Base-by-base conservation (phyloP, 2,797 vertebrate genomes). In the Hyperoplus lanceolatus region DNA sequence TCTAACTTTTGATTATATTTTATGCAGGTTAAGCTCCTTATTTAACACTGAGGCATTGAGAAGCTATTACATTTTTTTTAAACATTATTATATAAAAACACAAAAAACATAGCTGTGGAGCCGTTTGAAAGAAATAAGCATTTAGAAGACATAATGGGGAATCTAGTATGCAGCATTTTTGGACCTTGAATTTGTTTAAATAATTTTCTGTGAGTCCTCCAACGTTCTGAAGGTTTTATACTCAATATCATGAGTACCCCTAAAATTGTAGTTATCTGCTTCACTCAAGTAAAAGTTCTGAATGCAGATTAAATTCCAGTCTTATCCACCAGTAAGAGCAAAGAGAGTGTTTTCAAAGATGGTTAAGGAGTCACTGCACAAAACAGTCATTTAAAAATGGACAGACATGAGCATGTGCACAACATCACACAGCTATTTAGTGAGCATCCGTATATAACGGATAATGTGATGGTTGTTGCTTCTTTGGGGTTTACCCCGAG, bases 401-500 rank as follows among this genome's bases (percentile, higher is more conserved):
- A 53, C 46, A 57, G 14, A 9, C 41, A 58, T 9, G 13, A 66
- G 16, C 29, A 21, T 43, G 56, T 29, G 29, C 41, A 54, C 49
- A 68, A 38, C 74, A 16, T n/a, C 68, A 55, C 54, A 42, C 4
- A 69, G 21, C 41, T 58, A 57, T 42, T 60, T 43, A 6, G 9
- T 14, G 10, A 75, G 59, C 42, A 13, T 63, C 29, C 46, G 3
- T 12, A n/a, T 21, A 16, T 38, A 73, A 16, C 29, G 3, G 29
- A 29, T 29, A 29, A 29, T 29, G 29, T 29, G 29, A 29, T 29
- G 29, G 29, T 39, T 59, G 11, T 53, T 15, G 29, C 64, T 60
- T 69, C 49, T 65, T 48, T 41, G 45, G 53, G 55, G 54, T 69
- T 80, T 62, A 75, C 41, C 70, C 59, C 1, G 54, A 71, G 48